Conservation (phyloP, 2,113 vertebrate species). For the Hyla sarda region DNA sequence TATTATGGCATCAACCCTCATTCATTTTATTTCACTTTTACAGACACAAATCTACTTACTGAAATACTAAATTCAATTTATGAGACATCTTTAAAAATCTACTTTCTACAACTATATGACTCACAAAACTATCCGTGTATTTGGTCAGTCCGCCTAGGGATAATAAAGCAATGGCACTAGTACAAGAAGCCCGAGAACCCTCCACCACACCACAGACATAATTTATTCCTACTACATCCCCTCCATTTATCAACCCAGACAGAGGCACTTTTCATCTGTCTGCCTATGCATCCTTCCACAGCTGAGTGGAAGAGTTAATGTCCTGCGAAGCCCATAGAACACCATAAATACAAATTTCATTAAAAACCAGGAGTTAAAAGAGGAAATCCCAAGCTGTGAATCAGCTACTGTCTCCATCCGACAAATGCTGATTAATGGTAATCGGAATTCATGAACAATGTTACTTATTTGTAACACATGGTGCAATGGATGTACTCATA, state of each 20-base stretch:
- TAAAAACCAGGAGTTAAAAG: not conserved
- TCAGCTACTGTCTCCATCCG: not conserved
- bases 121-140: not conserved
- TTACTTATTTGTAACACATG: not conserved
- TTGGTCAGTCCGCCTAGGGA: not conserved
- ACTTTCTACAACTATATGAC: not conserved
- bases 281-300: conserved; percentile 22
- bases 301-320: conserved; percentile 51
- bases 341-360: conserved; percentile 28
- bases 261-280: conserved; percentile 29
- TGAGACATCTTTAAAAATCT: not conserved
- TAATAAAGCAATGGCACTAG: not conserved
- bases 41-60: not conserved
- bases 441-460: not conserved
- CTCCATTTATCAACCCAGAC: conserved; percentile 33
- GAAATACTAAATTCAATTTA: no score
- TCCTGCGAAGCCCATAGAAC: not conserved
- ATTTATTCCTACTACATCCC: not conserved
- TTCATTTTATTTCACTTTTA: not conserved
- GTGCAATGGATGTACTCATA: no score
- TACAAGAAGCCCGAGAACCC: not conserved
- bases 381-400: not conserved
- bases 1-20: no score
- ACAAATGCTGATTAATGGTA: not conserved
- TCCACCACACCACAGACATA: not conserved